Evolutionary conservation across 2,888 invertebrate species (phyloP).

Genomic region (Dasypogon diadema): DNA sequence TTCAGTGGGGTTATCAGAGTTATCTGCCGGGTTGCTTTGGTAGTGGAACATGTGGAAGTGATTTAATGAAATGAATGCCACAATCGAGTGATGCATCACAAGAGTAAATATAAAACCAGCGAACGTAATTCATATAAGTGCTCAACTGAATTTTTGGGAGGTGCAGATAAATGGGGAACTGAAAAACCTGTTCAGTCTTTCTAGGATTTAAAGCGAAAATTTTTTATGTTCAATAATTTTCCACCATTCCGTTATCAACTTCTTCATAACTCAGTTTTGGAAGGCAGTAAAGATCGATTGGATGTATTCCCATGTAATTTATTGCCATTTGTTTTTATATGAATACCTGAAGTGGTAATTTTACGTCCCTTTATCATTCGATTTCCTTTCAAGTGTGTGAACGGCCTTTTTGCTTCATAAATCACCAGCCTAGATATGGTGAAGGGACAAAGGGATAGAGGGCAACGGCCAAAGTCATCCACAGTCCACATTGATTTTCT

Average conservation of each 20-base stretch:
- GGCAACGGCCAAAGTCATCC: not conserved
- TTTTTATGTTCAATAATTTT: not conserved
- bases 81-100: not conserved
- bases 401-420: not conserved
- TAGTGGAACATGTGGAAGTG: not conserved
- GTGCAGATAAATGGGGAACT: no score
- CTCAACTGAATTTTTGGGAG: no score
- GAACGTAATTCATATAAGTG: no score
- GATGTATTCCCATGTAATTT: not conserved
- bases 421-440: not conserved
- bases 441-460: not conserved
- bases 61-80: conserved; percentile 23
- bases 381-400: conserved; percentile 7
- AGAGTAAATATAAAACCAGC: no score
- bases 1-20: no score
- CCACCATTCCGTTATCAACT: not conserved
- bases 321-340: not conserved
- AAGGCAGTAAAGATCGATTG: not conserved
- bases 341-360: conserved; percentile 10
- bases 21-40: conserved; percentile 3
- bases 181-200: no score
- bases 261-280: not conserved
- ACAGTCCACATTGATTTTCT: not conserved
- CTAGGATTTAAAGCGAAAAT: not conserved
- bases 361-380: conserved; percentile 6